Conservation (phyloP, 1,140 invertebrate genomes). For the Drosophila obscura region DNA sequence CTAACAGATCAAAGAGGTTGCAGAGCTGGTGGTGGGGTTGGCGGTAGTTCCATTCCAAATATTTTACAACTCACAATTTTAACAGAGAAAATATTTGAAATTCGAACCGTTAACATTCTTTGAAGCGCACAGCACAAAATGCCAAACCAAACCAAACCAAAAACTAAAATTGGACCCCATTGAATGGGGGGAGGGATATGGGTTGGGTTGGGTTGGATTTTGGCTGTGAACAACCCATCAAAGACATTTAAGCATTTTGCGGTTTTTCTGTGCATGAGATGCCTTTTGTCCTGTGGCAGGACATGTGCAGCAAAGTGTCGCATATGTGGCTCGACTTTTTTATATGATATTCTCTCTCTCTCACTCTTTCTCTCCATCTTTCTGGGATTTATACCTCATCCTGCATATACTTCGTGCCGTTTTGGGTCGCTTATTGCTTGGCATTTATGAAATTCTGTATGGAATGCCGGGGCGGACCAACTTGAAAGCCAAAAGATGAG, state of each 20-base stretch:
- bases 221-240: conserved; percentile 52
- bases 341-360: conserved; percentile 27
- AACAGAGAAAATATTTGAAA: conserved; percentile 66
- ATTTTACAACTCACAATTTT: conserved; percentile 51
- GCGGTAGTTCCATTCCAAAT: conserved; percentile 12
- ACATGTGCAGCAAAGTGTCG: conserved; percentile 69
- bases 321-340: conserved; percentile 53
- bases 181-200: background rate
- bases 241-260: conserved; percentile 80
- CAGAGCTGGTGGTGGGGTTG: background rate
- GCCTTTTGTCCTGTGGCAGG: conserved; percentile 58
- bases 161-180: conserved; percentile 57
- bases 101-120: conserved; percentile 68
- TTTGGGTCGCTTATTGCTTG: conserved; percentile 53
- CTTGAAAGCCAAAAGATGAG: conserved; percentile 45
- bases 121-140: conserved; percentile 63
- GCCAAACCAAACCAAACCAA: conserved; percentile 48
- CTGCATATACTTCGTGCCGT: conserved; percentile 15
- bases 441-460: conserved; percentile 75
- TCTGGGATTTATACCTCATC: conserved; percentile 54
- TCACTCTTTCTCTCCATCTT: conserved; percentile 4
- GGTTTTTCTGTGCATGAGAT: conserved; percentile 62
- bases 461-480: conserved; percentile 60
- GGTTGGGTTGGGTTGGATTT: background rate
- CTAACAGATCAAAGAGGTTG: conserved; percentile 44